Base-by-base conservation (phyloP, 2,888 invertebrate genomes). In the Smittia aterrima region DNA sequence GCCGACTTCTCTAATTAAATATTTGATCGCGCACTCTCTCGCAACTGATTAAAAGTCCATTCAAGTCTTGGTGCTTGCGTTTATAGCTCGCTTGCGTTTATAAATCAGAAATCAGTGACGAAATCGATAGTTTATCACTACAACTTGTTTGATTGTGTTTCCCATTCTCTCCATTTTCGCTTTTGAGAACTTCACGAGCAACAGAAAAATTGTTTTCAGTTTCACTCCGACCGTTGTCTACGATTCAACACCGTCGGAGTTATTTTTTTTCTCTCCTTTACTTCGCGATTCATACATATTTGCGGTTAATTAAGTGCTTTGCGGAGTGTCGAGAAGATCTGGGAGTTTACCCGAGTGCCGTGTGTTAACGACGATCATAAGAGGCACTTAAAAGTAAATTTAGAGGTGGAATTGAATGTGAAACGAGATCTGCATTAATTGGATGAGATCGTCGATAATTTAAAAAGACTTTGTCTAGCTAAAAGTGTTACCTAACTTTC, bases 131-230 rank as follows among this genome's bases (percentile, higher is more conserved):
- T 47, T 47, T 47, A 47, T 47, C 47, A 32, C 3, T 9, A 47
- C 47, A 16, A 47, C 47, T 47, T 11, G 47, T 16, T 6, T 47
- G 16, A 47, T 47, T 47, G n/a, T 47, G 47, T 47, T 47, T n/a
- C 7, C 16, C 47, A 47, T 47, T 47, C 47, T 47, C 47, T 47
- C 11, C 47, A 47, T 47, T 47, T 16, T 47, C 47, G n/a, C n/a
- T 47, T 16, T 47, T 47, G 47, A 16, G 47, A 70, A 54, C 70
- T 70, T 70, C 53, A 70, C 6, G 13, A 18, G 22, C 18, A 58
- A 18, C 58, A 70, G 53, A 70, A 32, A 32, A 70, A 70, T 54
- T 27, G 53, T 70, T 70, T 70, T 70, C 70, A 70, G 70, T 70
- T 70, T 54, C 70, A 54, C 27, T 70, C 13, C 70, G 32, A 54